These are phyloP conservation scores for Echiichthys vipera DNA, from an alignment of 2,797 vertebrate species.

Conservation along the genomic window DNA sequence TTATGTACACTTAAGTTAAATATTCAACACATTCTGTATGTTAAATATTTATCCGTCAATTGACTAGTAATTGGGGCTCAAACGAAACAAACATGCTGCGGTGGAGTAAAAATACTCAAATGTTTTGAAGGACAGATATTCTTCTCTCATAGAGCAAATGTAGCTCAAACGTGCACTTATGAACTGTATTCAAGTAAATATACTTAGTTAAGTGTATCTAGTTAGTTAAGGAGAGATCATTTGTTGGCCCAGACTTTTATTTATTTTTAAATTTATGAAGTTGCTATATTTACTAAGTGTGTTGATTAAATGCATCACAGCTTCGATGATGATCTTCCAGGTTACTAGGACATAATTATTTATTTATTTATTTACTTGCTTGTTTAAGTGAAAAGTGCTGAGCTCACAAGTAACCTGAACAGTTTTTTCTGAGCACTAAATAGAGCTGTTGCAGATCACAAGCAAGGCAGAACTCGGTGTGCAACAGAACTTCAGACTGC, in stretches of 20 bases:
- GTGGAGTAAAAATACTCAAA: neutral
- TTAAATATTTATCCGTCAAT: neutral
- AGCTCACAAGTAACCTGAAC: constrained; percentile 6
- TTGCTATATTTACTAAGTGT: neutral
- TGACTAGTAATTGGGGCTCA: neutral
- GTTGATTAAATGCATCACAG: neutral
- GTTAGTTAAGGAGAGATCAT: neutral
- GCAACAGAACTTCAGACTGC: constrained; percentile 11
- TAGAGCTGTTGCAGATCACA: constrained; percentile 29
- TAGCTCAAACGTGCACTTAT: neutral
- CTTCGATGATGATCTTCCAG: neutral
- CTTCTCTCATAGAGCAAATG: neutral
- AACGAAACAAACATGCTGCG: neutral
- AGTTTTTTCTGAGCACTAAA: constrained; percentile 5
- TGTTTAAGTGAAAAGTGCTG: neutral
- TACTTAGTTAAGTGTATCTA: neutral
- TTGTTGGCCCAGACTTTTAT: neutral
- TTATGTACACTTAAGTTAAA: neutral
- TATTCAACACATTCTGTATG: neutral
- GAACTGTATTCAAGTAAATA: neutral
- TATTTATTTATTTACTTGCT: neutral
- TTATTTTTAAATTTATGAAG: neutral
- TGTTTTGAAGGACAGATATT: too few relatives aligned
- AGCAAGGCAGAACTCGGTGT: constrained; percentile 19
- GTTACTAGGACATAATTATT: too few relatives aligned